Percentiles rank a stretch among this genome's conserved stretches.
Evolutionary conservation across 2,888 invertebrate genomes (phyloP).

Genomic region (Drosophila merina): DNA sequence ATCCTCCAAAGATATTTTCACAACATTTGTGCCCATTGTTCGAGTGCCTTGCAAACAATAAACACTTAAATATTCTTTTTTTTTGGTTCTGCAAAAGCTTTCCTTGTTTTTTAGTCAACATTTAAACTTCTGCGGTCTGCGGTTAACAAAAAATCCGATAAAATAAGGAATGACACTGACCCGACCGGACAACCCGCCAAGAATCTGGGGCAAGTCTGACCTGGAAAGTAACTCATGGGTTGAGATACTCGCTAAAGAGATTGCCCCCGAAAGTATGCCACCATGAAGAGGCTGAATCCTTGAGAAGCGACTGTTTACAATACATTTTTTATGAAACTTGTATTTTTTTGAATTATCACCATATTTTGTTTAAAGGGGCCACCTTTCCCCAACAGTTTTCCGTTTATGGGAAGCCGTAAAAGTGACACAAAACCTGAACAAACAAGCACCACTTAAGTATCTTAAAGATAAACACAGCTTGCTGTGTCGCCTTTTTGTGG

Average conservation of each 20-base stretch:
- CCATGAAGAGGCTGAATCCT: background rate
- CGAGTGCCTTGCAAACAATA: slow-evolving; percentile 14
- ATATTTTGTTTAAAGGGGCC: background rate
- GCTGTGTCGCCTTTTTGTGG: slow-evolving; percentile 3
- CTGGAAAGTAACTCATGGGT: slow-evolving; percentile 13
- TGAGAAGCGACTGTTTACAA: background rate
- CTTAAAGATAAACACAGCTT: slow-evolving; percentile 1
- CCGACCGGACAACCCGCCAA: slow-evolving; percentile 36
- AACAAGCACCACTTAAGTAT: slow-evolving; percentile 24
- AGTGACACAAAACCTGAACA: slow-evolving; percentile 19
- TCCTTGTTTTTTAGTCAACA: slow-evolving; percentile 48
- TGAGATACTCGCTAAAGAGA: slow-evolving; percentile 15
- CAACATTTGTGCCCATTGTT: slow-evolving; percentile 50
- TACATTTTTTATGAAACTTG: slow-evolving; percentile 6
- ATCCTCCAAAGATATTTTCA: slow-evolving; percentile 51
- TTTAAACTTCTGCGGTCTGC: slow-evolving; percentile 52
- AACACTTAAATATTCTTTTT: slow-evolving; percentile 19
- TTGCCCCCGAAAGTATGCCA: slow-evolving; percentile 54
- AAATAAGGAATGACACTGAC: slow-evolving; percentile 63
- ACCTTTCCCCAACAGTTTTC: background rate
- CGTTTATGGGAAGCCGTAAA: slow-evolving; percentile 20
- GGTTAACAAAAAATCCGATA: slow-evolving; percentile 57
- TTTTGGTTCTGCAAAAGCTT: slow-evolving; percentile 31
- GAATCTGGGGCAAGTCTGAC: slow-evolving; percentile 18
- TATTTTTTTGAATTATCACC: slow-evolving; percentile 2